Evolutionary conservation across 2,797 vertebrate genomes (phyloP).

Genomic region (Urosaurus nigricauda): DNA sequence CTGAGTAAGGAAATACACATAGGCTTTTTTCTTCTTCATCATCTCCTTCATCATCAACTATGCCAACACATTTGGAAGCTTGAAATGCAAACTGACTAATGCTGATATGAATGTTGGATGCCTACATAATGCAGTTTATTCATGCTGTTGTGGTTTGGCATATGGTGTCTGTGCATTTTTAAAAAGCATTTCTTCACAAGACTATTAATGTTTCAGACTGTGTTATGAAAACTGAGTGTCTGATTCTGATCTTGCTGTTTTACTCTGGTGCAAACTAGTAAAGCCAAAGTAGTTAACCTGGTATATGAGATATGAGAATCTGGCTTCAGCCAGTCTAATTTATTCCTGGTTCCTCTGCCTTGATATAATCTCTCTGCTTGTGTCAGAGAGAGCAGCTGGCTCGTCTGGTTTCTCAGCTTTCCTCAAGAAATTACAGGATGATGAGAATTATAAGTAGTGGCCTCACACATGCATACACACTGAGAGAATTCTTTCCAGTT

Average conservation of each 20-base stretch:
- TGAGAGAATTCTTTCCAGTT: slow-evolving; percentile 23
- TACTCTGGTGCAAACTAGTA: slow-evolving; percentile 56
- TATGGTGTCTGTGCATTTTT: slow-evolving; percentile 71
- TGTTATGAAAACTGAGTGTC: slow-evolving; percentile 65
- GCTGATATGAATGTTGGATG: slow-evolving; percentile 70
- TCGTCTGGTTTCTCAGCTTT: slow-evolving; percentile 36
- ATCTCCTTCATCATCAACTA: slow-evolving; percentile 50
- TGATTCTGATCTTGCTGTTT: slow-evolving; percentile 62
- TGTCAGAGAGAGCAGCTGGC: slow-evolving; percentile 52
- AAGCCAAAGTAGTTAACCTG: slow-evolving; percentile 48
- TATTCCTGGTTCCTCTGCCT: slow-evolving; percentile 58
- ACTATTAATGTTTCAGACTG: slow-evolving; percentile 58
- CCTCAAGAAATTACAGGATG: slow-evolving; percentile 22
- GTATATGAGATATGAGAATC: slow-evolving; percentile 60
- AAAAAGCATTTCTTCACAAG: slow-evolving; percentile 58
- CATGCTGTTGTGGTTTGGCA: slow-evolving; percentile 68
- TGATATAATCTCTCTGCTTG: slow-evolving; percentile 60
- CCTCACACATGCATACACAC: neutral
- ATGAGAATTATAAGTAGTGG: slow-evolving; percentile 53
- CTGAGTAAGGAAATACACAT: slow-evolving; percentile 32
- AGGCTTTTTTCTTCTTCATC: slow-evolving; percentile 33
- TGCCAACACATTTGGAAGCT: slow-evolving; percentile 70
- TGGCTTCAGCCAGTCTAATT: slow-evolving; percentile 61
- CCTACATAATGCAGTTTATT: slow-evolving; percentile 78
- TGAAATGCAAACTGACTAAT: slow-evolving; percentile 74